These are phyloP conservation scores for Mesodorylaimus sp. DNA, from an alignment of 2,888 invertebrate species.

Conservation along the genomic window DNA sequence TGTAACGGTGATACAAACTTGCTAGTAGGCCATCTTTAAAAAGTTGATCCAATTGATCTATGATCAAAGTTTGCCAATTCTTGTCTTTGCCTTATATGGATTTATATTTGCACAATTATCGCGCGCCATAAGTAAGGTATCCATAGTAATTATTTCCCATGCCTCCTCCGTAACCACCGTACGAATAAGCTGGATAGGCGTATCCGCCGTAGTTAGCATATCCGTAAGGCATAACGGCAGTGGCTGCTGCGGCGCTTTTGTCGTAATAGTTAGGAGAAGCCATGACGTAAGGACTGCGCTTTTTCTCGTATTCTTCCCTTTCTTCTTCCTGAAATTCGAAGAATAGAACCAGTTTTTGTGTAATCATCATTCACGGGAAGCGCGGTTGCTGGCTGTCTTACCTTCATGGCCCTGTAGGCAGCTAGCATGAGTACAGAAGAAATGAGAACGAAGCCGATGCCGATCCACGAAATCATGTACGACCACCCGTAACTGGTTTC, in stretches of 20 bases:
- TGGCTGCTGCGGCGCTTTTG: slow-evolving; percentile 7
- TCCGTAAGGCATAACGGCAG: slow-evolving; percentile 16
- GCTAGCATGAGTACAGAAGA: slow-evolving; percentile 21
- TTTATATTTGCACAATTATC: too few relatives aligned
- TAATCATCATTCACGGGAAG: not conserved
- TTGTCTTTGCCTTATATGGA: too few relatives aligned
- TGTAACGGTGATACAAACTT: too few relatives aligned
- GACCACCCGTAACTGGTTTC: slow-evolving; percentile 65
- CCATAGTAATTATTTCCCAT: too few relatives aligned
- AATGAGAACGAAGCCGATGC: slow-evolving; percentile 71
- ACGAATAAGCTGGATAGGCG: slow-evolving; percentile 7
- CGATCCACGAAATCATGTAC: slow-evolving; percentile 89
- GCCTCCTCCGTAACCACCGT: slow-evolving; percentile 16
- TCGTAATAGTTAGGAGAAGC: slow-evolving; percentile 17
- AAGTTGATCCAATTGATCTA: too few relatives aligned
- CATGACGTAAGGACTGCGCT: slow-evolving; percentile 22
- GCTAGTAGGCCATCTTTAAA: too few relatives aligned
- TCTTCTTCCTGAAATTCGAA: slow-evolving; percentile 24
- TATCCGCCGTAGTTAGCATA: slow-evolving; percentile 7
- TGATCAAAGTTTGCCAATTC: too few relatives aligned
- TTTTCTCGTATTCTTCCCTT: slow-evolving; percentile 20
- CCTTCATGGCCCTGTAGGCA: slow-evolving; percentile 21
- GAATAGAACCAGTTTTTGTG: not conserved
- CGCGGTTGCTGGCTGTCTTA: slow-evolving; percentile 6
- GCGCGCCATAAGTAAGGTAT: too few relatives aligned